These are phyloP conservation scores for Hanleya hanleyi DNA, from an alignment of 2,888 invertebrate species.

Conservation along the genomic window DNA sequence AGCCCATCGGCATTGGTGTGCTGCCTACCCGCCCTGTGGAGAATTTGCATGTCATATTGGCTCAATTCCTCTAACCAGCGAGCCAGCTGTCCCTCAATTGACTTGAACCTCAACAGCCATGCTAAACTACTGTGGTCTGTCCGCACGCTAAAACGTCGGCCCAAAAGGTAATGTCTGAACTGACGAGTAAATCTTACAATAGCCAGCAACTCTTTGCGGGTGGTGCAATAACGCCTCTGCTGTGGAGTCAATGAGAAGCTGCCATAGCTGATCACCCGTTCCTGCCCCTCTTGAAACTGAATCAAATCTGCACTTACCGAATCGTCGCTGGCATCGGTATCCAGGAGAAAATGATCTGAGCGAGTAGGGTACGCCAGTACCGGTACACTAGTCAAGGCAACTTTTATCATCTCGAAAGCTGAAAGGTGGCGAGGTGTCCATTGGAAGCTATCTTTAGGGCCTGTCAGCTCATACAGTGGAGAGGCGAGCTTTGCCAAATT, in stretches of 20 bases:
- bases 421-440: background rate
- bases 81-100: background rate
- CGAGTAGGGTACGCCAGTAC: background rate
- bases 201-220: constrained; percentile 17
- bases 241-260: background rate
- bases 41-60: background rate
- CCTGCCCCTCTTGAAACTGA: constrained; percentile 11
- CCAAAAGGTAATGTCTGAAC: background rate
- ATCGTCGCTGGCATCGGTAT: constrained; percentile 4
- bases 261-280: constrained; percentile 5
- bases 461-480: background rate
- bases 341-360: background rate
- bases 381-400: background rate
- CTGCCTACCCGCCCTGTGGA: background rate
- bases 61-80: no score
- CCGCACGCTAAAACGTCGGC: background rate
- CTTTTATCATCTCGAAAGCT: background rate
- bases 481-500: background rate
- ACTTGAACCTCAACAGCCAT: background rate
- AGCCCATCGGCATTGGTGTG: background rate
- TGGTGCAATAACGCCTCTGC: constrained; percentile 10
- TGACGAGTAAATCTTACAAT: constrained; percentile 11
- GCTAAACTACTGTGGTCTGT: no score
- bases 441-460: background rate
- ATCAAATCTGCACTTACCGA: constrained; percentile 5